These are phyloP conservation scores for Rhingia campestris DNA, from an alignment of 2,888 invertebrate species.

Conservation along the genomic window DNA sequence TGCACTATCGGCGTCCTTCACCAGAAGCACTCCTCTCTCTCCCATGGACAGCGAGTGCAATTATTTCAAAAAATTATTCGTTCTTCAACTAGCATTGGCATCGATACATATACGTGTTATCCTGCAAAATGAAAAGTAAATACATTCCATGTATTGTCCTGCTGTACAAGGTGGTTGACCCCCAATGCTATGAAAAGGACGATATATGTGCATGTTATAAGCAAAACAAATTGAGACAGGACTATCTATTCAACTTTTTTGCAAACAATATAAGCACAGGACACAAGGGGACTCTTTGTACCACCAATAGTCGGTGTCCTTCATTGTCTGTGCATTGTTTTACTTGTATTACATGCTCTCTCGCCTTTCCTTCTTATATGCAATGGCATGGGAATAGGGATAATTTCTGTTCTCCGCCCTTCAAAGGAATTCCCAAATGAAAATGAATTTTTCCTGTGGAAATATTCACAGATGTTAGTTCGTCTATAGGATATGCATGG, in stretches of 20 bases:
- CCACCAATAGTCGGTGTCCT: not conserved
- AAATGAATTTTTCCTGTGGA: constrained; percentile 28
- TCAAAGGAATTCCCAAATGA: not conserved
- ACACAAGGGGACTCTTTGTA: constrained; percentile 12
- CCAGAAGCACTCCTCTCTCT: too few species aligned
- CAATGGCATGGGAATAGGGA: too few species aligned
- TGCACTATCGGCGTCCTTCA: too few species aligned
- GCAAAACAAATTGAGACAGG: constrained; percentile 23
- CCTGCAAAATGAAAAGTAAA: too few species aligned
- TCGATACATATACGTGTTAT: too few species aligned
- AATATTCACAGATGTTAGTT: constrained; percentile 51
- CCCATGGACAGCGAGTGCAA: too few species aligned
- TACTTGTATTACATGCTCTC: not conserved
- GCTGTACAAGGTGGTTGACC: too few species aligned
- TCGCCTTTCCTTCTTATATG: not conserved
- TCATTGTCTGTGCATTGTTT: not conserved
- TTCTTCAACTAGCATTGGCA: too few species aligned
- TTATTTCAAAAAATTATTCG: too few species aligned
- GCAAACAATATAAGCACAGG: not conserved
- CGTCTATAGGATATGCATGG: constrained; percentile 42
- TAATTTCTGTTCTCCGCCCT: too few species aligned
- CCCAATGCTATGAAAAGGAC: not conserved
- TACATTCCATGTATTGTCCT: too few species aligned
- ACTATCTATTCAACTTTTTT: constrained; percentile 14
- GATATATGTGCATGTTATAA: not conserved